Evolutionary conservation across 92 coral and sea anemone genomes (phyloP).

Genomic region (Micromussa lordhowensis): DNA sequence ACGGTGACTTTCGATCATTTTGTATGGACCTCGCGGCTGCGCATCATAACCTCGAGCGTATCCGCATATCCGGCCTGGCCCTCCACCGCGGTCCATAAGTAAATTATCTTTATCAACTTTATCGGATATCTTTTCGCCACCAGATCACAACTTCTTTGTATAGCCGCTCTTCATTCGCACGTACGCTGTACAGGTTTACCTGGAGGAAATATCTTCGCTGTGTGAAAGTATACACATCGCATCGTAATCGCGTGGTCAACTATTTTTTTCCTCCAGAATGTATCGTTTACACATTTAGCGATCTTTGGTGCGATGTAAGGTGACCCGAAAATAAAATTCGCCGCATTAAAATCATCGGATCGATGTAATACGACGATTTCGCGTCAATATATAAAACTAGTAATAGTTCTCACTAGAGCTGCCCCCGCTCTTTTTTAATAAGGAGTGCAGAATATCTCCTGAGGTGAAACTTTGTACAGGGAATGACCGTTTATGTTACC

Average conservation of each 20-base stretch:
- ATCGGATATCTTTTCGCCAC: background rate
- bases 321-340: background rate
- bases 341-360: background rate
- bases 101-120: background rate
- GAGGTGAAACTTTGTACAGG: too few species aligned
- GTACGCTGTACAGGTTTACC: background rate
- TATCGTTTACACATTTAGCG: background rate
- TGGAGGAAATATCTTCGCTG: background rate
- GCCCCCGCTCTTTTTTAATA: too few species aligned
- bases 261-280: background rate
- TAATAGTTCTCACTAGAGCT: too few species aligned
- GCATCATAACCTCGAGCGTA: background rate
- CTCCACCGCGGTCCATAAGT: background rate
- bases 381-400: too few species aligned
- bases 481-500: too few species aligned
- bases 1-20: too few species aligned
- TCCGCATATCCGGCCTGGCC: background rate
- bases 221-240: background rate
- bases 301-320: background rate
- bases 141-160: background rate
- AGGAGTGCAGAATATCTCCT: too few species aligned
- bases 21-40: background rate
- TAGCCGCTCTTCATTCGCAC: background rate
- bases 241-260: background rate
- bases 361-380: too few species aligned